Conservation (phyloP, 2,888 invertebrate genomes). For the Oxycera nigricornis region DNA sequence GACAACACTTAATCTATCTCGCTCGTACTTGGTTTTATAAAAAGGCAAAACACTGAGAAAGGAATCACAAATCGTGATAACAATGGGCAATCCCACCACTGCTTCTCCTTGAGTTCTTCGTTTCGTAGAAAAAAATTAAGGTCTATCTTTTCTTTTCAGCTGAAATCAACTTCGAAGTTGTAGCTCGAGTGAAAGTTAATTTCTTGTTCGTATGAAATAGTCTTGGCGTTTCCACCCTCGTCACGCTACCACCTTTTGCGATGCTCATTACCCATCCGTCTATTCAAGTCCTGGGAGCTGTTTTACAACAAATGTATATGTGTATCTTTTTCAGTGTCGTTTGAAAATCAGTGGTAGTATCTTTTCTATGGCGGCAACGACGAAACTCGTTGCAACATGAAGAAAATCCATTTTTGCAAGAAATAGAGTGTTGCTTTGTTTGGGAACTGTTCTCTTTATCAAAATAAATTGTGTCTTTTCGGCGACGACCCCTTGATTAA, state of each 20-base stretch:
- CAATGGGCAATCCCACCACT: neutral
- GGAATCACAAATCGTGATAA: conserved; percentile 2
- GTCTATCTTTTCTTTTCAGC: neutral
- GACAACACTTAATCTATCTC: neutral
- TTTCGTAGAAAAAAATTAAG: neutral
- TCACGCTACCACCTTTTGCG: conserved; percentile 1
- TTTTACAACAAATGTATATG: neutral
- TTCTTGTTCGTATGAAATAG: neutral
- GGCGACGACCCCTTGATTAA: conserved; percentile 40
- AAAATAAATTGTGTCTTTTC: conserved; percentile 34
- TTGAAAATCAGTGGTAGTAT: no score
- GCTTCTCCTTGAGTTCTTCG: neutral
- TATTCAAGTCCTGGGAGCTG: neutral
- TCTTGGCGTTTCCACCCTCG: neutral
- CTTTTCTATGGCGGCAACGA: no score
- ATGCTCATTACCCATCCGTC: neutral
- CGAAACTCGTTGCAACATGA: no score
- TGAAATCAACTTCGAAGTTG: neutral
- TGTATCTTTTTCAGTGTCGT: neutral
- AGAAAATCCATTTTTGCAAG: neutral
- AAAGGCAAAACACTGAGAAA: neutral
- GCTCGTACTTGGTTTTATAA: neutral
- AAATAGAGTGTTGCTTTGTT: neutral
- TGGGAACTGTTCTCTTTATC: conserved; percentile 11
- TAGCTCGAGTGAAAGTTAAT: neutral